Evolutionary conservation across 1,140 invertebrate species (phyloP).

Genomic region (Vanessa tameamea): DNA sequence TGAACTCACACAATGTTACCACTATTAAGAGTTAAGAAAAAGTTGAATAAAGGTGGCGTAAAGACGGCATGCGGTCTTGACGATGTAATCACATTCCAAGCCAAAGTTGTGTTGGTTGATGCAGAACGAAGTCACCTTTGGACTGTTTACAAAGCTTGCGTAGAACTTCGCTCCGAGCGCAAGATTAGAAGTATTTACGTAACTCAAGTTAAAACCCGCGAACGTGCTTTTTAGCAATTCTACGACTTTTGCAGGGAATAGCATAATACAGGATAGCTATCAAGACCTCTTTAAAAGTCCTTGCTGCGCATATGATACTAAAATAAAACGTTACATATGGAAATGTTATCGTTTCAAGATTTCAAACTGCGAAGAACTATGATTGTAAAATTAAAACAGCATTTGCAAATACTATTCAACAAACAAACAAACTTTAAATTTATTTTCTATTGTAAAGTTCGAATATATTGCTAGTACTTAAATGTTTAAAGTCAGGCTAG

Average conservation of each 20-base stretch:
- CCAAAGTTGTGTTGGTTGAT: constrained; percentile 55
- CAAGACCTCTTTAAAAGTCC: constrained; percentile 34
- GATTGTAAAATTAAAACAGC: not conserved
- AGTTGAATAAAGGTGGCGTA: constrained; percentile 67
- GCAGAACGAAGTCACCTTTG: constrained; percentile 54
- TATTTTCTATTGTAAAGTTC: too few species aligned
- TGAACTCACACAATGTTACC: constrained; percentile 73
- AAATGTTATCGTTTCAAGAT: constrained; percentile 4
- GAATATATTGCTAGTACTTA: not conserved
- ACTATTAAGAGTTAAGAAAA: constrained; percentile 71
- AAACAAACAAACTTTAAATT: too few species aligned
- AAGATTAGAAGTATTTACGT: constrained; percentile 74
- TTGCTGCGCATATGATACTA: constrained; percentile 33
- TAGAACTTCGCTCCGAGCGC: constrained; percentile 55
- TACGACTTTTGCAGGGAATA: constrained; percentile 48
- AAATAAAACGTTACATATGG: constrained; percentile 30
- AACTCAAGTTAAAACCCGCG: constrained; percentile 53
- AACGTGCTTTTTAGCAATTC: constrained; percentile 75
- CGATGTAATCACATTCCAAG: constrained; percentile 61
- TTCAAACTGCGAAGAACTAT: not conserved
- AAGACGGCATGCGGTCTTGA: constrained; percentile 50
- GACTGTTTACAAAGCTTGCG: constrained; percentile 64
- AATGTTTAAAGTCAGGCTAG: not conserved
- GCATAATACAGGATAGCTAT: constrained; percentile 55
- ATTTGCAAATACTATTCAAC: not conserved